phyloP scores from a whole-genome alignment of 2,113 vertebrate species.

The Pteruthius melanotis region DNA sequence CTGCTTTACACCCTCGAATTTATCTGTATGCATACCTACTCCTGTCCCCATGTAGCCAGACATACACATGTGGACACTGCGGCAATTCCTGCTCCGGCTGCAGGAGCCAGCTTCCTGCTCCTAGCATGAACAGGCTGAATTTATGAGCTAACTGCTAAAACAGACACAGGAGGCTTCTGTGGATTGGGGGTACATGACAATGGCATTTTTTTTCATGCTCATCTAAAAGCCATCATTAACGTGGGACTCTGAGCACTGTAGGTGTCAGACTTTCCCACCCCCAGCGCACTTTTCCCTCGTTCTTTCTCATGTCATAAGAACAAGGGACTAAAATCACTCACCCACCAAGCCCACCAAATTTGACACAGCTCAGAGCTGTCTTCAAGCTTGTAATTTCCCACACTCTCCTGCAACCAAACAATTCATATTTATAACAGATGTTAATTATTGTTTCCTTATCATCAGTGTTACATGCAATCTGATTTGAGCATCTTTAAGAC shows the following conservation, averaged over 20 bases:
- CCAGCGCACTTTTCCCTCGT: neutral
- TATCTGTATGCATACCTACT: neutral
- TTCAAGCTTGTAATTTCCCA: neutral
- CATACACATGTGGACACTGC: rapidly evolving
- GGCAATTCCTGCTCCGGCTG: rapidly evolving
- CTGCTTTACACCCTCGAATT: neutral
- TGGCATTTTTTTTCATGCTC: neutral
- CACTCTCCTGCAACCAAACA: neutral
- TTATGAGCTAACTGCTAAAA: neutral
- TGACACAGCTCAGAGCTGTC: neutral
- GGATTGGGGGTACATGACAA: neutral
- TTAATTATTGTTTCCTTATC: slow-evolving; percentile 48
- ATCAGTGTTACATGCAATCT: neutral
- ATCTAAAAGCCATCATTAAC: neutral
- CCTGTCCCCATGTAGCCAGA: neutral
- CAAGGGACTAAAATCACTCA: neutral
- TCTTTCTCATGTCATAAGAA: neutral
- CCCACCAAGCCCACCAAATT: neutral
- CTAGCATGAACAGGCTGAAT: neutral
- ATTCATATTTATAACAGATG: neutral
- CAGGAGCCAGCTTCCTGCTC: neutral
- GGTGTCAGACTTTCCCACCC: neutral
- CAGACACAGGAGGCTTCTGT: neutral
- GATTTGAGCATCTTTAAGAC: neutral
- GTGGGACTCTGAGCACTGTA: neutral